phyloP scores from a whole-genome alignment of 2,797 vertebrate genomes.

The Perodicticus potto region DNA sequence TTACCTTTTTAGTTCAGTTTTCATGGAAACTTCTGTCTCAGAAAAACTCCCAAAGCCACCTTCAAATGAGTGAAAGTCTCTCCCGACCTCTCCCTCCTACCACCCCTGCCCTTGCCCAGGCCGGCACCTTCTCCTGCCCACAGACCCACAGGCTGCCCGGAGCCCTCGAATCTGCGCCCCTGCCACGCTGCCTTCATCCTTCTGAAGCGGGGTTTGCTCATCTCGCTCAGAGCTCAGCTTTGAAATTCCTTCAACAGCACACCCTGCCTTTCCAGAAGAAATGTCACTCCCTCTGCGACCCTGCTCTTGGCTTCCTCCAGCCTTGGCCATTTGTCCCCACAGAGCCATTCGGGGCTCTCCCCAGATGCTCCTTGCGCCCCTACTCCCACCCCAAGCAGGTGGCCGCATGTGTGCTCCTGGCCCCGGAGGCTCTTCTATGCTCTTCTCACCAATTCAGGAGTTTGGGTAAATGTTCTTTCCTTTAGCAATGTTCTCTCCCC shows the following conservation, averaged over 20 bases:
- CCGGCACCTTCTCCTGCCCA: background rate
- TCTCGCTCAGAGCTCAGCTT: background rate
- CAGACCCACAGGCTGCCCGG: background rate
- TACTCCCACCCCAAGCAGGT: background rate
- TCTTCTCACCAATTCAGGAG: background rate
- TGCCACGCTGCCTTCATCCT: accelerated
- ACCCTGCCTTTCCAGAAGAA: background rate
- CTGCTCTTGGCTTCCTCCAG: accelerated
- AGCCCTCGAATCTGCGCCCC: background rate
- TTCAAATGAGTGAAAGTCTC: background rate
- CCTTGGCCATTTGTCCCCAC: too few relatives aligned
- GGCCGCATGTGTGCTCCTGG: accelerated
- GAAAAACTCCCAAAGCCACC: background rate
- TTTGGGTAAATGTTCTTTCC: background rate
- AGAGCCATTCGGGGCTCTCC: background rate
- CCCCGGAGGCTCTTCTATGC: background rate
- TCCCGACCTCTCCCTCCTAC: background rate
- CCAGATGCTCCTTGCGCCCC: accelerated
- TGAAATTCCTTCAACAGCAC: background rate
- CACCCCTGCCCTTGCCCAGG: background rate
- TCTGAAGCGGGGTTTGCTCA: background rate
- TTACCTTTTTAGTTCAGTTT: background rate
- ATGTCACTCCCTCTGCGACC: background rate
- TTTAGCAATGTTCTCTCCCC: background rate
- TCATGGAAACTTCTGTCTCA: background rate